A percentile compares a stretch with the other conserved stretches of the same genome.
Conservation (phyloP, 2,113 vertebrate genomes). For the Otolemur garnettii region DNA sequence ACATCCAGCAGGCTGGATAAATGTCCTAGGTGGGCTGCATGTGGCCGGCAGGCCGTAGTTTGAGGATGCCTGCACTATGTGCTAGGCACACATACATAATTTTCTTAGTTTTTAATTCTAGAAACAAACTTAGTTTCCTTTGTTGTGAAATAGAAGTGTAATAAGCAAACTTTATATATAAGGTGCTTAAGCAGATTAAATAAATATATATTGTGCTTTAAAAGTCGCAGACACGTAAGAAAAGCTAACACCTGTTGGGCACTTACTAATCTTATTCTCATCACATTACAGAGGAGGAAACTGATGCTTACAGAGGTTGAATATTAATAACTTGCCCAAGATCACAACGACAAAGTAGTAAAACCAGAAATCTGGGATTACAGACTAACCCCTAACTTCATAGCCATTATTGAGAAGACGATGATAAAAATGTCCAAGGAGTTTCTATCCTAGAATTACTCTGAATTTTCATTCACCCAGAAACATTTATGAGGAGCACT, state of each 20-base stretch:
- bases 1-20: too few species aligned
- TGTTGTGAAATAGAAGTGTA: background rate
- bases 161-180: background rate
- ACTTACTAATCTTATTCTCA: background rate
- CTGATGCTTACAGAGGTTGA: background rate
- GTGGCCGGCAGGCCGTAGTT: too few species aligned
- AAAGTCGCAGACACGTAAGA: background rate
- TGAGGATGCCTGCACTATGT: background rate
- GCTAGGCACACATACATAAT: background rate
- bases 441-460: background rate
- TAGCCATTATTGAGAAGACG: background rate
- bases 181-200: background rate
- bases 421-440: background rate
- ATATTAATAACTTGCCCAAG: background rate
- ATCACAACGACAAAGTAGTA: background rate
- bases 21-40: too few species aligned
- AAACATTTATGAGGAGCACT: slow-evolving; percentile 15
- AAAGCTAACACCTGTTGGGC: background rate
- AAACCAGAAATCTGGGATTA: background rate
- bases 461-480: background rate
- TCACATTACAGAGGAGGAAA: slow-evolving; percentile 30
- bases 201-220: background rate
- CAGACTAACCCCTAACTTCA: background rate
- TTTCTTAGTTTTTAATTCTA: slow-evolving; percentile 45
- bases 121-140: slow-evolving; percentile 14